These are phyloP conservation scores for Amphiprion percula DNA, from an alignment of 2,113 vertebrate species.

Conservation along the genomic window DNA sequence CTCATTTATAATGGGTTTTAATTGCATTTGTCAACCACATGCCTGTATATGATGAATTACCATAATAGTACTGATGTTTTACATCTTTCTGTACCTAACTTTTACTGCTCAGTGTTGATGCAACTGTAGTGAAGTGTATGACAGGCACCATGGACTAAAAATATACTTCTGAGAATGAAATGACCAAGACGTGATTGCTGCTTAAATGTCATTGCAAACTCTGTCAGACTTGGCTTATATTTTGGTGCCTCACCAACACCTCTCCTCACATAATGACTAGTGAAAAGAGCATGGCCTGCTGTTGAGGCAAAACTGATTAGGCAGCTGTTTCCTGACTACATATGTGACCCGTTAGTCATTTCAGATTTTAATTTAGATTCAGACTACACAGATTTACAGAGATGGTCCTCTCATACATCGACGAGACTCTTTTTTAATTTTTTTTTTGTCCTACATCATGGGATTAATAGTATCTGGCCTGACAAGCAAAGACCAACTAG, in stretches of 20 bases:
- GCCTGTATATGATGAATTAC: not conserved
- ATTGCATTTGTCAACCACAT: not conserved
- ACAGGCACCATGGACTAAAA: not conserved
- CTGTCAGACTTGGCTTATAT: conserved; percentile 24
- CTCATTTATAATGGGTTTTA: no score
- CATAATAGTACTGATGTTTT: not conserved
- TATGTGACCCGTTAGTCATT: conserved; percentile 9
- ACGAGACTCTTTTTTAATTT: not conserved
- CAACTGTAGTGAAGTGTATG: not conserved
- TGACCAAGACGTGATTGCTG: conserved; percentile 2
- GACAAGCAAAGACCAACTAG: conserved; percentile 20
- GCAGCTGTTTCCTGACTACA: conserved; percentile 22
- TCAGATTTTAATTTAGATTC: conserved; percentile 16
- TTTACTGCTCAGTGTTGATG: not conserved
- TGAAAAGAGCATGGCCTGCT: conserved; percentile 35
- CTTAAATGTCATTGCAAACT: conserved; percentile 32
- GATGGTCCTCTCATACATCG: not conserved
- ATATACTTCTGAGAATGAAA: conserved; percentile 20
- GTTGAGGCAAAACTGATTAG: conserved; percentile 35
- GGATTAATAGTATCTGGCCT: not conserved
- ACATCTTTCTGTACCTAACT: not conserved
- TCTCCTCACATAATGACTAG: conserved; percentile 24
- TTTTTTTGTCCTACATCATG: conserved; percentile 11
- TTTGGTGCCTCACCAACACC: conserved; percentile 15
- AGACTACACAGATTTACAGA: not conserved